Base-by-base conservation (phyloP, 2,888 invertebrate species). In the Isoperla grammatica region DNA sequence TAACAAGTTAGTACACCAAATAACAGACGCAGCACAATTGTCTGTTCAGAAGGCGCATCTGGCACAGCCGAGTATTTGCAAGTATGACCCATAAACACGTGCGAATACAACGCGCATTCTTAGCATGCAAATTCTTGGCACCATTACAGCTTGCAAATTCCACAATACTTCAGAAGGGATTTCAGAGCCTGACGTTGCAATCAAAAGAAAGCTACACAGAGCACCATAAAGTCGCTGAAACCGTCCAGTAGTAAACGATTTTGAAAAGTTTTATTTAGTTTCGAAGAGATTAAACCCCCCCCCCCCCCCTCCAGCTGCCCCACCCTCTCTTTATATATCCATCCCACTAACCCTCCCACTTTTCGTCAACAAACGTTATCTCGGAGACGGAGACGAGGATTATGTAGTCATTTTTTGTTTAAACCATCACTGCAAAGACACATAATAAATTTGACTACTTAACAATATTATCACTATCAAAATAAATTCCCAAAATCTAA, bases 101-200 rank as follows among this genome's bases (percentile, higher is more conserved):
- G 29, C 29, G 29, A 4, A 6, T 29, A 29, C 29, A 29, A 50
- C 9, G 35, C 6, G 6, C 15, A 53, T 53, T 53, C 53, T 17
- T 17, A n/a, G 39, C 39, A 37, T 37, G 53, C 53, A 37, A 17
- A 53, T 39, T 39, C 53, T 53, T 53, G 53, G 39, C 53, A 53
- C 37, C 37, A n/a, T 53, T n/a, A 39, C 15, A 29, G 19, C 5
- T 39, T 39, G 39, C 53, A 39, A 53, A 53, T 39, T 53, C 39
- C 39, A 37, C 39, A 53, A 53, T 53, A 53, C 53, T 37, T 39
- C 39, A 53, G 37, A 17, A 37, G 53, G 53, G 53, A 53, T 53
- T 53, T 37, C 37, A 17, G 37, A 17, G 39, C 39, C 15, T 20
- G 53, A 37, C 53, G 39, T 39, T 35, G 53, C 53, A 53, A 53